Base-by-base conservation (phyloP, 1,140 invertebrate species). In the Wiebesia pumilae region DNA sequence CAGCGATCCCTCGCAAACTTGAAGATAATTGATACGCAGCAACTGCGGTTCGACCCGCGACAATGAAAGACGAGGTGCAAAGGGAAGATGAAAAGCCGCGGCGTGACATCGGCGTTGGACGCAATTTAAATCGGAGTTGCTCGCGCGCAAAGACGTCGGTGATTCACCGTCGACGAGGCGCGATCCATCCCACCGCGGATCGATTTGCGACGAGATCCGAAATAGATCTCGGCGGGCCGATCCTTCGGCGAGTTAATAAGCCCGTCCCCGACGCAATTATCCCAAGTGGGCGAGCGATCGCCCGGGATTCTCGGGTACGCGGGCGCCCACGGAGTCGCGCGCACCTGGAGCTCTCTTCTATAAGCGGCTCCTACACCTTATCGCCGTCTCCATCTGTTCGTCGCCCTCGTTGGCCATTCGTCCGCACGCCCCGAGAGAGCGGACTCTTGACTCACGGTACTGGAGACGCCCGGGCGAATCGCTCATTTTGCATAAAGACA, bases 261-360 rank as follows among this genome's bases (percentile, higher is more conserved):
- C 89, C 89, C 88, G 89, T 91, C 89, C 89, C 89, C 88, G 89
- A 92, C 89, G 91, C 90, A 93, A 93, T 93, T 93, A 93, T 93
- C 89, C 89, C 90, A 91, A 90, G 91, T 91, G 90, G 89, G 90
- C 90, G 91, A 89, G 84, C 40, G 90, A 91, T 92, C 90, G 89
- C 88, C 78, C 14, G 6, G 43, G 43, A 47, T 47, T 7, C 14
- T 47, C 43, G 43, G 43, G 43, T 47, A 14, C 14, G 51, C 51
- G 27, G 24, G 21, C 58, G 58, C 58, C 58, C 86, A 90, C 87
- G 58, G 87, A 62, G 88, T 90, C 67, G 67, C 14, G n/a, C 21
- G 73, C 73, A 77, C 73, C 73, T 77, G 73, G 69, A 71, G 35
- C 69, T 38, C 62, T 6, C 69, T 21, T 71, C 69, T 71, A 71